A percentile compares a stretch with the other conserved stretches of the same genome.
These are phyloP conservation scores for Stenichneumon culpator DNA, from an alignment of 2,888 invertebrate species.

Conservation along the genomic window DNA sequence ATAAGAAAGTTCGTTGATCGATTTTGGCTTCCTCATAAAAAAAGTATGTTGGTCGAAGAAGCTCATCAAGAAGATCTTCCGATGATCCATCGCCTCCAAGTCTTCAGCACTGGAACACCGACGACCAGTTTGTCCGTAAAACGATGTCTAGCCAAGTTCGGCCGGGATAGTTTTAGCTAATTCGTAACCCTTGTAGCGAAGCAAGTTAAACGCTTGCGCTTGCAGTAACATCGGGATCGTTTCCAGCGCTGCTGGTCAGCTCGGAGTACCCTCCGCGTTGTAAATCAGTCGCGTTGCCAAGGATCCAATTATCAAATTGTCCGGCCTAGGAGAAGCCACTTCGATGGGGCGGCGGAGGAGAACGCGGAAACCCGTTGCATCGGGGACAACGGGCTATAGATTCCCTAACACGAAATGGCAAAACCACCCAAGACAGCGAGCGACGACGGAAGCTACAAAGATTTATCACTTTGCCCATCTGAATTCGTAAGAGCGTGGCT, in stretches of 20 bases:
- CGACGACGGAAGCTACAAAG: constrained; percentile 73
- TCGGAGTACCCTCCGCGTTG: constrained; percentile 76
- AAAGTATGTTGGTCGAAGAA: constrained; percentile 21
- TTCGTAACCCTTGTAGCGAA: constrained; percentile 64
- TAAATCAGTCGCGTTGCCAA: constrained; percentile 81
- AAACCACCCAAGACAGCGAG: constrained; percentile 80
- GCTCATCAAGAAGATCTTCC: constrained; percentile 18
- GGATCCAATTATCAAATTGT: constrained; percentile 84
- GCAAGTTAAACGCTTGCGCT: constrained; percentile 27
- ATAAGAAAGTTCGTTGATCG: no score
- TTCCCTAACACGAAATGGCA: constrained; percentile 72
- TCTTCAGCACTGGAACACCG: constrained; percentile 39
- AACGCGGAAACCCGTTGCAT: constrained; percentile 42
- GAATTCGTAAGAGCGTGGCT: constrained; percentile 6
- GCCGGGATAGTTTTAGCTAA: constrained; percentile 72
- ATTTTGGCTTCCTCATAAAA: no score
- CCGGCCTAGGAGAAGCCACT: constrained; percentile 71
- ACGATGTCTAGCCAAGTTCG: constrained; percentile 75
- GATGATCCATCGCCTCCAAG: not conserved
- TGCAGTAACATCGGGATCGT: constrained; percentile 27
- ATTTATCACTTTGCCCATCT: constrained; percentile 75
- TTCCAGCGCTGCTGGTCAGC: constrained; percentile 75
- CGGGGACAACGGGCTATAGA: constrained; percentile 75
- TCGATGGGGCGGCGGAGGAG: constrained; percentile 17
- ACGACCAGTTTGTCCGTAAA: constrained; percentile 71